These are phyloP conservation scores for Stegophylla sp. DNA, from an alignment of 2,888 invertebrate genomes.

Conservation along the genomic window DNA sequence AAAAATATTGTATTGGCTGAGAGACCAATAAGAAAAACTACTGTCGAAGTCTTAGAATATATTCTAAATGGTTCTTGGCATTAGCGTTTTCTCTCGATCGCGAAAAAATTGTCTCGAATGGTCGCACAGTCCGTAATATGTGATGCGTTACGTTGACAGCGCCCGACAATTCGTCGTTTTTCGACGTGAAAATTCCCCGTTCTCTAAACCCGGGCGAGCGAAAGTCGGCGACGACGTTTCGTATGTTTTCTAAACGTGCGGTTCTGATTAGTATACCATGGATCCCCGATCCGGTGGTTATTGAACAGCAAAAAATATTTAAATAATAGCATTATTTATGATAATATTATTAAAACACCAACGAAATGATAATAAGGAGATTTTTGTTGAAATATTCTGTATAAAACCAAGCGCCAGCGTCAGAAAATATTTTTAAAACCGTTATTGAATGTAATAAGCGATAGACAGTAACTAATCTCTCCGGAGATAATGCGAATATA, in stretches of 20 bases:
- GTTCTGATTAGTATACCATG: background rate
- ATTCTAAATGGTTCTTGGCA: slow-evolving; percentile 36
- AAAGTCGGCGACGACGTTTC: background rate
- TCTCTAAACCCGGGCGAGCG: background rate
- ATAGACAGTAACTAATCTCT: background rate
- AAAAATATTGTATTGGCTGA: slow-evolving; percentile 16
- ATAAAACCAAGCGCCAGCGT: background rate
- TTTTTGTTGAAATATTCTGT: background rate
- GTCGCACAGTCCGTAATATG: too few species aligned
- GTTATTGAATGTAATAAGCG: background rate
- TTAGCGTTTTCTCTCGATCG: background rate
- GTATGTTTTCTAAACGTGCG: background rate
- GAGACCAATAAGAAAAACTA: background rate
- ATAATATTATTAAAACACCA: background rate
- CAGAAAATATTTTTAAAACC: background rate
- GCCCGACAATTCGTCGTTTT: slow-evolving; percentile 7
- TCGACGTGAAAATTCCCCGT: background rate
- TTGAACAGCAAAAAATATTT: background rate
- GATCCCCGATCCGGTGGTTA: background rate
- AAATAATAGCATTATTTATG: background rate
- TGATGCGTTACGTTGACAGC: background rate
- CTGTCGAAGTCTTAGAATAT: background rate
- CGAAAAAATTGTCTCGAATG: slow-evolving; percentile 12
- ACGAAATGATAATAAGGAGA: background rate
- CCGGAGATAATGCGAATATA: background rate